Percentiles rank a stretch among this genome's conserved stretches.
These are phyloP conservation scores for Oreocharis arfaki DNA, from an alignment of 2,113 vertebrate genomes.

Conservation along the genomic window DNA sequence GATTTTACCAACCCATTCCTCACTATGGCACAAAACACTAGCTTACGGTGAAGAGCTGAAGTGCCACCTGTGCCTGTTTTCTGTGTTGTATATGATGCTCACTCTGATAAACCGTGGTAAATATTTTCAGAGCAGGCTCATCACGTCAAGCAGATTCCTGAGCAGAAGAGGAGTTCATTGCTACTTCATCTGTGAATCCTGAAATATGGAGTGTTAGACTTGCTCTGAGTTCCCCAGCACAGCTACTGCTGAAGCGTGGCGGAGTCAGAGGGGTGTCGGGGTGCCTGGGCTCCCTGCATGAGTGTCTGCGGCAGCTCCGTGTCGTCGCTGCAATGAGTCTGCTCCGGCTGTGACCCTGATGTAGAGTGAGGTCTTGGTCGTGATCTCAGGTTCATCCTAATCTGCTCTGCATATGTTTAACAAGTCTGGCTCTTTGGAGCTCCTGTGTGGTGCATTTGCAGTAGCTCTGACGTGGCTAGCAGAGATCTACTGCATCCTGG, in stretches of 20 bases:
- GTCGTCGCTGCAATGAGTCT: not conserved
- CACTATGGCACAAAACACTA: not conserved
- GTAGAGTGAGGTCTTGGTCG: not conserved
- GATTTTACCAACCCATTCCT: not conserved
- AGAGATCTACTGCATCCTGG: not conserved
- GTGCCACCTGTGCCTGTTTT: not conserved
- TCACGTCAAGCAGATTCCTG: not conserved
- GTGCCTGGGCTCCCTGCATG: not conserved
- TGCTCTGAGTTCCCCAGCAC: not conserved
- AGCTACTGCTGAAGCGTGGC: not conserved
- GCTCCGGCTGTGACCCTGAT: not conserved
- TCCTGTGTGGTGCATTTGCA: not conserved
- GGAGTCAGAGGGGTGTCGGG: not conserved
- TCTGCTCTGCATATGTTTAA: not conserved
- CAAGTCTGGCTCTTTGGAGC: not conserved
- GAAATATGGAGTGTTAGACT: constrained; percentile 40
- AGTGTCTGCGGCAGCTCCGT: not conserved
- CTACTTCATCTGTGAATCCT: constrained; percentile 12
- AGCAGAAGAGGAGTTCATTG: not conserved
- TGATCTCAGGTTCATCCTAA: not conserved
- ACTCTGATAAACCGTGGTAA: not conserved
- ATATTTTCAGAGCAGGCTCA: not conserved
- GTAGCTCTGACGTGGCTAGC: not conserved
- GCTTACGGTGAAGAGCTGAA: not conserved
- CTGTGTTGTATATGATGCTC: not conserved